phyloP scores from a whole-genome alignment of 2,888 invertebrate species.

The Mesoligia furuncula region DNA sequence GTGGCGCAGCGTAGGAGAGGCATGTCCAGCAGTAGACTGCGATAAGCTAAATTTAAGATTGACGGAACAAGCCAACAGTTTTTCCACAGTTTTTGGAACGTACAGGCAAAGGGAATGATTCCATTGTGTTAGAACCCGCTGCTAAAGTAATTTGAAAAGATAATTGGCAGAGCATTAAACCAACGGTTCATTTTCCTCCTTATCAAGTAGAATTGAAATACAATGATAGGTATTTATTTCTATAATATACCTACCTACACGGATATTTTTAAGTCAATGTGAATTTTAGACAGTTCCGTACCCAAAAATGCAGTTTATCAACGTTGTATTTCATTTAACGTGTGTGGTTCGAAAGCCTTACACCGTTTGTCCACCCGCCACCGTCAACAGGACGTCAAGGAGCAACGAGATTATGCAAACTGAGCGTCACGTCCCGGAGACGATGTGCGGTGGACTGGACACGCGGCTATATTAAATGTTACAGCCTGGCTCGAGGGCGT shows the following conservation, averaged over 20 bases:
- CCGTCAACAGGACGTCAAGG: not conserved
- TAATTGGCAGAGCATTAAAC: not conserved
- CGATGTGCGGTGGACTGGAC: not conserved
- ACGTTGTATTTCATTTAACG: not conserved
- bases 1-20: not conserved
- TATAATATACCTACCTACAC: not conserved
- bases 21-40: no score
- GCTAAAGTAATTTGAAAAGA: not conserved
- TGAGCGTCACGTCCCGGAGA: not conserved
- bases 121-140: not conserved
- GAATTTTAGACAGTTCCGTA: not conserved
- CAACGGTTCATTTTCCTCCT: not conserved
- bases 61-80: not conserved
- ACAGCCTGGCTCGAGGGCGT: not conserved
- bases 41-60: not conserved
- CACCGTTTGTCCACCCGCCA: not conserved
- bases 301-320: not conserved
- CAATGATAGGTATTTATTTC: not conserved
- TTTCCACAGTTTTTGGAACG: not conserved
- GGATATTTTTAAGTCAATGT: not conserved
- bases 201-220: not conserved
- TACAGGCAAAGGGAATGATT: not conserved
- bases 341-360: not conserved
- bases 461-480: not conserved
- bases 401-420: not conserved